Evolutionary conservation across 1,140 invertebrate species (phyloP), one percentile per base, ranked within the genome.

Genomic region (Brachionus calyciflorus): DNA sequence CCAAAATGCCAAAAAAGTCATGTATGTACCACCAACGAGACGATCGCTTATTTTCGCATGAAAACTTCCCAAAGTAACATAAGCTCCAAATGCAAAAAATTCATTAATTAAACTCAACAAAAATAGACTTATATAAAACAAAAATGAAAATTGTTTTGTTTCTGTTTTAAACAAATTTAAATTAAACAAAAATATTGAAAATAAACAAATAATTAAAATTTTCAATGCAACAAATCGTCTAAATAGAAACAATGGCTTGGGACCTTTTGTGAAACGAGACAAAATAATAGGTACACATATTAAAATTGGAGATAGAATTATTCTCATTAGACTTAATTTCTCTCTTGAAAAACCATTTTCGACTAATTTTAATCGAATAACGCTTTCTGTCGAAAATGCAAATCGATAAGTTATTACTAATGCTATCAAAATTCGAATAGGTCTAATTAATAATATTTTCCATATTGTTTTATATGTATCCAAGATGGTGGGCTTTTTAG

Each of bases 1-100:
- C 69, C 69, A 73, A 41, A 73, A 55, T 26, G 21, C n/a, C 17
- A 73, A 55, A 73, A 73, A 73, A 10, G 69, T 73, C 46, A 73
- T 40, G 6, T 73, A 73, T 40, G 69, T 73, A n/a, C 46, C 69
- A 7, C 69, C 69, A 3, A 73, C 51, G 17, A 55, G 17, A 17
- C 51, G 46, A 24, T 73, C 69, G 12, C 19, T 73, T 30, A 73
- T 73, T 49, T 17, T 51, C 4, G 69, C 69, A 33, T 37, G 24
- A 21, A 51, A 73, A 37, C 30, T 30, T 12, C 46, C 69, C 2
- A 73, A 14, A 55, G 46, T 51, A 19, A 76, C 19, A 19, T 37
- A 76, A 26, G 24, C n/a, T 26, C n/a, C 37, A 76, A 76, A 76
- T 2, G 24, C 12, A 33, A 46, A 63, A 46, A 53, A 26, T 4